These are phyloP conservation scores for Acronicta aceris DNA, from an alignment of 2,888 invertebrate genomes.

Conservation along the genomic window DNA sequence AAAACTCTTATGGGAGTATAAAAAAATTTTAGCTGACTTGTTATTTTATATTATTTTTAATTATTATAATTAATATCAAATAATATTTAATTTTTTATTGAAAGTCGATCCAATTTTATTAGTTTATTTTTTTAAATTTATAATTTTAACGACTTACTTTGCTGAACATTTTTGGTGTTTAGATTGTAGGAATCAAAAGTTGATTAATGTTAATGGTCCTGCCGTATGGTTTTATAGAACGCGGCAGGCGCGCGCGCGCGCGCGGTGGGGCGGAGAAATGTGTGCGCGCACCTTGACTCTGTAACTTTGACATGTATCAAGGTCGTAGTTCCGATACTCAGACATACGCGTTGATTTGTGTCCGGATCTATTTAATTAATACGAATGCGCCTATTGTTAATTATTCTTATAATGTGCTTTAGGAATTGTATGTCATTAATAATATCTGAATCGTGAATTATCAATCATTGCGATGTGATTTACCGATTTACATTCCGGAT, in stretches of 20 bases:
- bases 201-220: conserved; percentile 74
- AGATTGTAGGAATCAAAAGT: conserved; percentile 69
- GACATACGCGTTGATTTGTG: conserved; percentile 42
- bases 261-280: conserved; percentile 78
- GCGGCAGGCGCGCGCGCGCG: conserved; percentile 51
- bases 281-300: conserved; percentile 70
- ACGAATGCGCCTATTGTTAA: conserved; percentile 43
- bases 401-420: conserved; percentile 17
- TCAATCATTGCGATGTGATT: conserved; percentile 40
- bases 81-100: no score
- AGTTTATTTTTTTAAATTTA: not conserved
- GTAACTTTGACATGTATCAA: conserved; percentile 73
- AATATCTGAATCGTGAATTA: conserved; percentile 30
- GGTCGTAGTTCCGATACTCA: conserved; percentile 61
- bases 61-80: not conserved
- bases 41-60: not conserved
- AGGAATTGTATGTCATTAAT: conserved; percentile 27
- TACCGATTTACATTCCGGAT: conserved; percentile 31
- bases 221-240: conserved; percentile 78
- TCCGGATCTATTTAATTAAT: conserved; percentile 55
- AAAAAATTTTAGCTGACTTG: not conserved
- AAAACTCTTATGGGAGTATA: no score
- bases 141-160: conserved; percentile 68
- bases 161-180: conserved; percentile 77
- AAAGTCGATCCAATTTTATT: no score